Conservation (phyloP, 2,113 vertebrate species). For the Saimiri boliviensis region DNA sequence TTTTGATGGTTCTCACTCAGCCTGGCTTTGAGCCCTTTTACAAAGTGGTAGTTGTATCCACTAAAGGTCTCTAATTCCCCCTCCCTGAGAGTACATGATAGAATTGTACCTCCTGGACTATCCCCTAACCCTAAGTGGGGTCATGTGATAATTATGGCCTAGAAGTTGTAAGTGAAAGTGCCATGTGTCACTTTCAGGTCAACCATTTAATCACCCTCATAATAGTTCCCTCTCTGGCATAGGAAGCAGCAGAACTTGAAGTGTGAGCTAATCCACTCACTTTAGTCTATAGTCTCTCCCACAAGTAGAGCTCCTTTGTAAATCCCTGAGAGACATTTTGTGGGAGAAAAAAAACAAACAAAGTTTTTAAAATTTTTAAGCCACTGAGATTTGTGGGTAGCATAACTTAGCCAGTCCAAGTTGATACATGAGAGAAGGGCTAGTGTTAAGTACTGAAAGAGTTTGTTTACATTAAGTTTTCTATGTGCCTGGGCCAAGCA, state of each 20-base stretch:
- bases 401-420: neutral
- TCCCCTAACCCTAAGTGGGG: fast-evolving
- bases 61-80: neutral
- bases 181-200: neutral
- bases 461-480: neutral
- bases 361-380: neutral
- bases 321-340: neutral
- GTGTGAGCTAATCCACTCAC: neutral
- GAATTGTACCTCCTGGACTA: neutral
- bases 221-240: neutral
- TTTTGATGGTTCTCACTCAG: neutral
- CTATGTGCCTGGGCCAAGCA: neutral
- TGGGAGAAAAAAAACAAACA: neutral
- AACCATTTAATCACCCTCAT: neutral
- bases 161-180: neutral
- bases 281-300: neutral
- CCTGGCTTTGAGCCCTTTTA: neutral
- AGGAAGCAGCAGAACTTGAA: neutral
- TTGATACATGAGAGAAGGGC: neutral
- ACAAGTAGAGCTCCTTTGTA: neutral
- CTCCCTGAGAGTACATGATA: neutral
- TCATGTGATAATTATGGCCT: neutral
- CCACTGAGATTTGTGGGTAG: neutral
- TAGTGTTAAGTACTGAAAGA: neutral
- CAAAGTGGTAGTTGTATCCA: neutral